These are phyloP conservation scores for Cosmia trapezina DNA, from an alignment of 2,888 invertebrate genomes.

Conservation along the genomic window DNA sequence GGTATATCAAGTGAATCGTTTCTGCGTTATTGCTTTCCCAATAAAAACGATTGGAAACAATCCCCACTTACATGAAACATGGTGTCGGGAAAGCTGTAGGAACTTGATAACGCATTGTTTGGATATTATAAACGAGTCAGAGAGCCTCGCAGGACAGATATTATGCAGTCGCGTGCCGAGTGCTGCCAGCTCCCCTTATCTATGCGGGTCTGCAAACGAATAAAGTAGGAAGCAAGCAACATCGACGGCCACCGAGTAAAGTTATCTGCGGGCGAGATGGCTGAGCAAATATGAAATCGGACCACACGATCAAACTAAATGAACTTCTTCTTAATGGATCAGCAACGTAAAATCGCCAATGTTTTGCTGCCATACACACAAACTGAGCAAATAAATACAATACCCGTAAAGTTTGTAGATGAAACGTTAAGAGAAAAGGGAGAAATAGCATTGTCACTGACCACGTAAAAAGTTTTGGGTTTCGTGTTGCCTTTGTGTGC, in stretches of 20 bases:
- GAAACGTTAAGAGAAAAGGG: slow-evolving; percentile 87
- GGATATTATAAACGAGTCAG: slow-evolving; percentile 68
- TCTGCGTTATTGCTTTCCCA: slow-evolving; percentile 82
- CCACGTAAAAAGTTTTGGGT: slow-evolving; percentile 90
- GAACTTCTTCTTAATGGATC: slow-evolving; percentile 73
- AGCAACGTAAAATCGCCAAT: slow-evolving; percentile 69
- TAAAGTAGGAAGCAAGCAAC: slow-evolving; percentile 83
- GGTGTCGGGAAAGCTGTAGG: slow-evolving; percentile 71
- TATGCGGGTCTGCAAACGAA: slow-evolving; percentile 87
- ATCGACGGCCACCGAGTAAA: slow-evolving; percentile 76
- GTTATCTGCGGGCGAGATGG: slow-evolving; percentile 85
- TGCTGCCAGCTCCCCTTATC: slow-evolving; percentile 79
- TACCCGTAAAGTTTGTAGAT: slow-evolving; percentile 81
- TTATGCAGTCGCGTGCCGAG: slow-evolving; percentile 75
- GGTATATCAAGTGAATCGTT: slow-evolving; percentile 82
- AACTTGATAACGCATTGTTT: slow-evolving; percentile 74
- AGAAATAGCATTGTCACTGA: slow-evolving; percentile 88
- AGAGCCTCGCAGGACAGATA: slow-evolving; percentile 68
- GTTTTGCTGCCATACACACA: slow-evolving; percentile 68
- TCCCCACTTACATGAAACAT: slow-evolving; percentile 80
- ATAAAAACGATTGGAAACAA: slow-evolving; percentile 82
- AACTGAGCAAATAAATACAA: slow-evolving; percentile 78
- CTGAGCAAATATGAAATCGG: slow-evolving; percentile 83
- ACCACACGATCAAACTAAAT: slow-evolving; percentile 76
- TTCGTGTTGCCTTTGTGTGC: slow-evolving; percentile 88